A percentile compares a stretch with the other conserved stretches of the same genome.
These are phyloP conservation scores for Pseudopodoces humilis DNA, from an alignment of 2,113 vertebrate species.

Conservation along the genomic window DNA sequence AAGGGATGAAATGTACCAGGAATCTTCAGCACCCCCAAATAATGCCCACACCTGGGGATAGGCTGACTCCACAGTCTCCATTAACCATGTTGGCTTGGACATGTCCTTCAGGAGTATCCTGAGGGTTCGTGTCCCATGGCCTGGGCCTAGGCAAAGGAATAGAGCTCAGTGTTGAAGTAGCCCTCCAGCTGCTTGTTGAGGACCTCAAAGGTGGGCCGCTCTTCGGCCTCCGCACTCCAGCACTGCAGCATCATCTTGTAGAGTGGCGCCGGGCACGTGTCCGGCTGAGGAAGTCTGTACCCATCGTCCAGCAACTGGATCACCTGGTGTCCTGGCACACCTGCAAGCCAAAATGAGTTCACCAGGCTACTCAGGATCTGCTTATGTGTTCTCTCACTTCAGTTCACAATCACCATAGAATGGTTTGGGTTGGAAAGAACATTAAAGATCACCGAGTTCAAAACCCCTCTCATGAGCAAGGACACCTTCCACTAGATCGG, in stretches of 20 bases:
- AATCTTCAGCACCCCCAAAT: background rate
- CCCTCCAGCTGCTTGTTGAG: constrained; percentile 83
- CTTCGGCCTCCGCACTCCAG: constrained; percentile 74
- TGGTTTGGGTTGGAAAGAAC: background rate
- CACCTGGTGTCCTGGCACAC: constrained; percentile 82
- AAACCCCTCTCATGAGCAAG: background rate
- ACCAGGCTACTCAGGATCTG: background rate
- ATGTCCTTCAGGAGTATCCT: background rate
- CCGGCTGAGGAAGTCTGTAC: constrained; percentile 83
- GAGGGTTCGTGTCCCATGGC: background rate
- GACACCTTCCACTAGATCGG: background rate
- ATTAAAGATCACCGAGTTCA: background rate
- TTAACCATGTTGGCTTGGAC: background rate
- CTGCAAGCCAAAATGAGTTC: constrained; percentile 56
- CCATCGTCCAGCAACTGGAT: constrained; percentile 77
- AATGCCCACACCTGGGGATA: background rate
- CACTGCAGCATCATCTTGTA: constrained; percentile 88
- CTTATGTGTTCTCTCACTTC: too few species aligned
- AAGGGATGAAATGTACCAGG: background rate
- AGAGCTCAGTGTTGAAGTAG: constrained; percentile 74
- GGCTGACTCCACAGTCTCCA: background rate
- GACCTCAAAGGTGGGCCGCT: constrained; percentile 85
- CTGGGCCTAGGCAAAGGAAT: constrained; percentile 58
- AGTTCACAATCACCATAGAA: background rate
- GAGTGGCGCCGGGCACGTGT: constrained; percentile 74